These are phyloP conservation scores for Naso thynnoides DNA, from an alignment of 2,797 vertebrate species.

Conservation along the genomic window DNA sequence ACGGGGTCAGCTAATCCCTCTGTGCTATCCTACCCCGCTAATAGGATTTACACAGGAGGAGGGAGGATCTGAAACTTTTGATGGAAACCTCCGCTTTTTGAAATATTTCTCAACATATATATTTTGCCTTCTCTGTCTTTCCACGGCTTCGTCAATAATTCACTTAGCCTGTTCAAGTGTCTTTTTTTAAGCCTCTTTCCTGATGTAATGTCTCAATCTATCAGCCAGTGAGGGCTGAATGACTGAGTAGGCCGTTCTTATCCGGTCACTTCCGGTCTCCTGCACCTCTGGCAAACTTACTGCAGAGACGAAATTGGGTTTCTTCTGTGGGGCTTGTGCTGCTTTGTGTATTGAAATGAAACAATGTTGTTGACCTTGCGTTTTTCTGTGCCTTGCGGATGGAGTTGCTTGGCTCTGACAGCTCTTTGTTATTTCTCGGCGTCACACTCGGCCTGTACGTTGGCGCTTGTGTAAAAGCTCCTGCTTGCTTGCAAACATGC, in stretches of 20 bases:
- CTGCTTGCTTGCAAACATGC: neutral
- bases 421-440: constrained; percentile 26
- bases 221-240: constrained; percentile 64
- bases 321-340: constrained; percentile 3
- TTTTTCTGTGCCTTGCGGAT: constrained; percentile 9
- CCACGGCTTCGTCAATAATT: constrained; percentile 69
- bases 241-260: constrained; percentile 53
- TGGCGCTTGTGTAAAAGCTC: neutral
- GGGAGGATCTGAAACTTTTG: constrained; percentile 5
- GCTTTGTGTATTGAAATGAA: constrained; percentile 23
- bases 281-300: constrained; percentile 5
- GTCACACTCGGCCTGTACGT: neutral
- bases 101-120: constrained; percentile 61
- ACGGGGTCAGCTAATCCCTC: constrained; percentile 55
- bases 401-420: constrained; percentile 2
- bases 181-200: constrained; percentile 65
- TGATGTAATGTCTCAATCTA: constrained; percentile 63
- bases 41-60: constrained; percentile 63
- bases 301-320: constrained; percentile 15
- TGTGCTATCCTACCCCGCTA: constrained; percentile 42
- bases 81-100: constrained; percentile 45
- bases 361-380: constrained; percentile 25
- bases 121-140: constrained; percentile 52
- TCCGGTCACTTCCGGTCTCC: neutral
- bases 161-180: constrained; percentile 60